Conservation (phyloP, 2,113 vertebrate genomes). For the Calyptomena viridis region DNA sequence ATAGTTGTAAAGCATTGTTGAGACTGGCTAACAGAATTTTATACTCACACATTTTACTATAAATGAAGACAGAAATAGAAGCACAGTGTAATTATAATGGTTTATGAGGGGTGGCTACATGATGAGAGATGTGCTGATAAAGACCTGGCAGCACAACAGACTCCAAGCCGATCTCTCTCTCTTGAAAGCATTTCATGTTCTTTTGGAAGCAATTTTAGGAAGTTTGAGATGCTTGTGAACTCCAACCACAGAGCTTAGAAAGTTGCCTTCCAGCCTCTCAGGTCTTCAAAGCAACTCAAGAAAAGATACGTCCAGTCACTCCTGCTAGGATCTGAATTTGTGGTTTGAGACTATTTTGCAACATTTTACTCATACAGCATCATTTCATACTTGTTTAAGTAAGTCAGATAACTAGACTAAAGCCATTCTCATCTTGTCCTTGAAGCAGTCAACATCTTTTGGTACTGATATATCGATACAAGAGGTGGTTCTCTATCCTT, state of each 20-base stretch:
- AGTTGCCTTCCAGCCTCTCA: not conserved
- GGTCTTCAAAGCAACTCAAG: not conserved
- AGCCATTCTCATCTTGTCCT: not conserved
- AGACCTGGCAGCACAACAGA: not conserved
- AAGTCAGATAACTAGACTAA: not conserved
- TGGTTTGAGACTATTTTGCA: not conserved
- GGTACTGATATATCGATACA: fast-evolving
- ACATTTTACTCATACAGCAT: not conserved
- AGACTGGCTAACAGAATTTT: not conserved
- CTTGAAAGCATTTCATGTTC: not conserved
- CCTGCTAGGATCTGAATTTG: not conserved
- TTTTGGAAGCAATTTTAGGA: not conserved
- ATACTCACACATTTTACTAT: not conserved
- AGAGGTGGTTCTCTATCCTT: not conserved
- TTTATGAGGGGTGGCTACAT: not conserved
- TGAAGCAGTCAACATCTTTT: not conserved
- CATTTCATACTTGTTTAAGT: not conserved
- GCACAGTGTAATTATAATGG: not conserved
- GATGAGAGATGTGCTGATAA: not conserved
- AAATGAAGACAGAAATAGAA: not conserved
- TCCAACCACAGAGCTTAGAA: not conserved
- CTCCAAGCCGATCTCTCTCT: fast-evolving
- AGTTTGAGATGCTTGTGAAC: not conserved
- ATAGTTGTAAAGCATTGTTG: not conserved
- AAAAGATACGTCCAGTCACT: not conserved